Conservation (phyloP, 1,140 invertebrate genomes). For the Ceratoteleas bidentatus region DNA sequence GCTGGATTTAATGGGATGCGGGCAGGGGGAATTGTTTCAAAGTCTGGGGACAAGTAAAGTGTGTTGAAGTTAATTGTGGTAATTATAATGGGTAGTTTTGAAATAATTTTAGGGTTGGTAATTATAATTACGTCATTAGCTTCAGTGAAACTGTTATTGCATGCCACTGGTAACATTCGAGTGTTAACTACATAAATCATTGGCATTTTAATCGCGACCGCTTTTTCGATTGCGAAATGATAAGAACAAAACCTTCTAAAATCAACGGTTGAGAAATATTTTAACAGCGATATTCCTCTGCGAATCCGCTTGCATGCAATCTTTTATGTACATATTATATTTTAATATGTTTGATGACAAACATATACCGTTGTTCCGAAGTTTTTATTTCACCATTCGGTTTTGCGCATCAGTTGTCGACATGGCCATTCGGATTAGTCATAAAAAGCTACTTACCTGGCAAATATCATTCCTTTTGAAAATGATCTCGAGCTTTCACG, state of each 20-base stretch:
- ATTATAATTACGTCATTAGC: slow-evolving; percentile 63
- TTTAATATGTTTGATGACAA: not conserved
- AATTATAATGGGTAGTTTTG: slow-evolving; percentile 65
- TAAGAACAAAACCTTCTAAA: not conserved
- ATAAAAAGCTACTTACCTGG: slow-evolving; percentile 49
- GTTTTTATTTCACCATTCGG: slow-evolving; percentile 17
- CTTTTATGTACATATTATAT: slow-evolving; percentile 2
- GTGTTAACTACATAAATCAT: slow-evolving; percentile 45
- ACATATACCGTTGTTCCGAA: not conserved
- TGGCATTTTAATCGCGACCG: slow-evolving; percentile 14
- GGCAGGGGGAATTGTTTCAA: slow-evolving; percentile 54
- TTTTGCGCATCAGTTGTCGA: slow-evolving; percentile 2
- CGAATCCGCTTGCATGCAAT: not conserved
- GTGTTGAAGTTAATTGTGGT: slow-evolving; percentile 66
- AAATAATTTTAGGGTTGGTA: slow-evolving; percentile 63
- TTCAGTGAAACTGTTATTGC: slow-evolving; percentile 55
- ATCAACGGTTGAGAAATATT: not conserved
- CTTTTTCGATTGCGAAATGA: too few species aligned
- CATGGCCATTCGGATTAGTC: slow-evolving; percentile 19
- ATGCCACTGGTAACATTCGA: slow-evolving; percentile 25
- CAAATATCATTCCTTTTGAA: slow-evolving; percentile 45
- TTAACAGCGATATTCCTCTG: not conserved
- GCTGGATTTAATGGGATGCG: slow-evolving; percentile 60
- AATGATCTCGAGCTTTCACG: slow-evolving; percentile 49
- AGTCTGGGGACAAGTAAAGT: slow-evolving; percentile 64